Base-by-base conservation (phyloP, 2,113 vertebrate genomes). In the Cepphus grylle region DNA sequence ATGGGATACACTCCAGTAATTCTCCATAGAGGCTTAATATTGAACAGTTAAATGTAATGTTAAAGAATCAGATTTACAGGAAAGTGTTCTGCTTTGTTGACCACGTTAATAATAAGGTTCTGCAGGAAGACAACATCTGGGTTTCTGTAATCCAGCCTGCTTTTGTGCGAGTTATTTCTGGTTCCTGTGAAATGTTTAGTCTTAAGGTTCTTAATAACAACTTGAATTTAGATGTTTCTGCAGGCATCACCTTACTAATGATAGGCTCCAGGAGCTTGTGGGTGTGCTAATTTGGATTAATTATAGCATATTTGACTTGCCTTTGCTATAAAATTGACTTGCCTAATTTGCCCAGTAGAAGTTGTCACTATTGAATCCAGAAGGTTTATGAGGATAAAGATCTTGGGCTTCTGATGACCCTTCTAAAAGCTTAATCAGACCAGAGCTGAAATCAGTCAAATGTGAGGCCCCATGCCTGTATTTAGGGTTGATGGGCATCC, bases 231-330 rank as follows among this genome's bases (percentile, higher is more conserved):
- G 56, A 83, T 95, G 72, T 86, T 94, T 86, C 86, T 81, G 38
- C 69, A 86, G 73, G 15, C 67, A 70, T 59, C 42, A 40, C 55
- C 47, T 83, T 84, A 40, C 69, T 63, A 70, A 81, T 92, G 73
- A 88, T 18, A 91, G 55, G 83, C 66, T 94, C 93, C 81, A 63
- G 63, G 52, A 92, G 63, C 70, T 67, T 7, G 56, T 83, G 50
- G 67, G 66, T 65, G 84, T 86, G 69, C 79, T 96, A 94, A 97
- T 94, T 96, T 86, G 88, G 79, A 93, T 92, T 94, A 94, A 96
- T 95, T 94, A 88, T 36, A 94, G 65, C 45, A 49, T 87, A 65
- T 81, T 94, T 94, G 71, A 82, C 78, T 94, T 95, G 70, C 78
- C 32, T 90, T 93, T 80, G 50, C 80, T 94, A 17, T 62, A 74